Evolutionary conservation across 2,113 vertebrate species (phyloP), one percentile per base, ranked within the genome.

Genomic region (Otis tarda): DNA sequence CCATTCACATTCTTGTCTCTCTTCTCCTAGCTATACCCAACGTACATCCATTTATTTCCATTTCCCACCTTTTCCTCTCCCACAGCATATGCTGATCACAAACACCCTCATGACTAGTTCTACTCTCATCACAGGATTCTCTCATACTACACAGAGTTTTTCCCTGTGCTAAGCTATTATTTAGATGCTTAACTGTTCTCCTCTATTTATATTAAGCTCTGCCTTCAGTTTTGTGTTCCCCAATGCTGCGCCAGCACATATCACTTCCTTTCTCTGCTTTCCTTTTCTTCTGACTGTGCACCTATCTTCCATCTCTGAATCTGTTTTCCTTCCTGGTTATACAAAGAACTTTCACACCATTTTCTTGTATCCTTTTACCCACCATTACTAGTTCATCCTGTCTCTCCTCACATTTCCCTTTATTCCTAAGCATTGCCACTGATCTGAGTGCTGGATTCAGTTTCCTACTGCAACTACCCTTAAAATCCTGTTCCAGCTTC

Each of bases 201-300:
- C 22, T 64, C 12, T 8, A 49, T 27, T 64, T 57, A 21, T 41
- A 53, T 49, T 55, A 93, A 83, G 53, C 6, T 4, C 8, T 39
- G 17, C 3, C 23, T 87, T 79, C 45, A 45, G 7, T 33, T 90
- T 69, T 76, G 63, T 75, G 20, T 41, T 80, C 21, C 28, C 11
- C 27, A 47, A 0, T 37, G 35, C 16, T 90, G 35, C 64, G 41
- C 27, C 41, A 57, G n/a, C n/a, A 45, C 0, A 0, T 49, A 41
- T 10, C 8, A 68, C 24, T 41, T 64, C n/a, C 14, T 39, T 41
- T 82, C 8, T 5, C 15, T 7, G 13, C 4, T 76, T 75, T 90
- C 25, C 16, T 64, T 6, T 21, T 61, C 60, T 76, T 77, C 52
- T 73, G 49, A 82, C 27, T 37, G 3, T 25, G 37, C 17, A 59